These are phyloP conservation scores for Parasteatoda lunata DNA, from an alignment of 2,888 invertebrate species.

Conservation along the genomic window DNA sequence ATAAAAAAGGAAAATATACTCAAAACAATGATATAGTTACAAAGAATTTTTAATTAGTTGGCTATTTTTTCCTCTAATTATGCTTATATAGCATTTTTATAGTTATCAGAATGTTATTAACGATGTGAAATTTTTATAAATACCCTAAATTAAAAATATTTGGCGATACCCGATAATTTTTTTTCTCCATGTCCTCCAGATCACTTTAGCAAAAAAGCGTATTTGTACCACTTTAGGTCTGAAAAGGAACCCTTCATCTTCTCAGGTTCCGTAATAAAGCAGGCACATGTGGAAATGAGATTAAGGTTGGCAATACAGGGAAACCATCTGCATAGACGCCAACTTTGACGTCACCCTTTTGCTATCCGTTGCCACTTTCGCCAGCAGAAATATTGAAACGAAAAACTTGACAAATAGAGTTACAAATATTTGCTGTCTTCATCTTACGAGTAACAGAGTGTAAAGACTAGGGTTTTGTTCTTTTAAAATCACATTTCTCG, in stretches of 20 bases:
- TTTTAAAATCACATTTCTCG: not conserved
- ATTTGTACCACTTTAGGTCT: conserved; percentile 18
- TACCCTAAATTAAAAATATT: too few species aligned
- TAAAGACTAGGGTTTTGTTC: conserved; percentile 11
- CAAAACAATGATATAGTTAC: too few species aligned
- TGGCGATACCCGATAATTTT: too few species aligned
- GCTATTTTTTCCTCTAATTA: too few species aligned
- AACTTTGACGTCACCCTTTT: conserved; percentile 18
- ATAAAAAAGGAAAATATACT: too few species aligned
- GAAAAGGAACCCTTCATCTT: not conserved
- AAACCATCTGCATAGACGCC: conserved; percentile 56
- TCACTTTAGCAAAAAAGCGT: too few species aligned
- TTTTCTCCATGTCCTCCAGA: too few species aligned
- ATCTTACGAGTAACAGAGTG: conserved; percentile 37
- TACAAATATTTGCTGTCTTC: conserved; percentile 49
- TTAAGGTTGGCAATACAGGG: conserved; percentile 28
- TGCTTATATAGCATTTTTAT: too few species aligned
- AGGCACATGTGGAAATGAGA: conserved; percentile 48
- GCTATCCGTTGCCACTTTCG: conserved; percentile 11
- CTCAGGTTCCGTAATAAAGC: conserved; percentile 17
- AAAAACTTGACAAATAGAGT: conserved; percentile 52
- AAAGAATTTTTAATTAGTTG: too few species aligned
- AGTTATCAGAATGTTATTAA: too few species aligned
- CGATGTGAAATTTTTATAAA: too few species aligned
- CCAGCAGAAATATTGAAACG: not conserved